phyloP scores from a whole-genome alignment of 2,113 vertebrate genomes.

The Equus przewalskii region DNA sequence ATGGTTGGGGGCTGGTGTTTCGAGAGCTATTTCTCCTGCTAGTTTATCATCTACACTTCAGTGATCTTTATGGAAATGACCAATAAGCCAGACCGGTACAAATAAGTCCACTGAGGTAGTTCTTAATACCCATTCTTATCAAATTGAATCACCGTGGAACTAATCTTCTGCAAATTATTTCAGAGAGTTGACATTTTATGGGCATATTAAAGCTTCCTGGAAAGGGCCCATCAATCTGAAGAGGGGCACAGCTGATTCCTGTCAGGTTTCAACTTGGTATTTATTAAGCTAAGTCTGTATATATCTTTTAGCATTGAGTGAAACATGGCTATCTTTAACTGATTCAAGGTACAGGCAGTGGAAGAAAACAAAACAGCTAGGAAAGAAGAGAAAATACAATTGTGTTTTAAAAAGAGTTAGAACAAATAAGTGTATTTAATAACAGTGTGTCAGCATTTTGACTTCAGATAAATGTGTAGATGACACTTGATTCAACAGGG shows the following conservation, averaged over 20 bases:
- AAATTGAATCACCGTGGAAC: conserved; percentile 86
- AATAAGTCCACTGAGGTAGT: conserved; percentile 84
- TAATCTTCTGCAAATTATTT: conserved; percentile 88
- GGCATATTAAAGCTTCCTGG: conserved; percentile 79
- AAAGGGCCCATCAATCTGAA: conserved; percentile 76
- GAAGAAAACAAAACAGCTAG: conserved; percentile 25
- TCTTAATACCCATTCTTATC: conserved; percentile 88
- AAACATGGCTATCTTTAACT: conserved; percentile 23
- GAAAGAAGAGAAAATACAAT: neutral
- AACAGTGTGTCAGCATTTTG: neutral
- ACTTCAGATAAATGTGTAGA: neutral
- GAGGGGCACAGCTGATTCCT: conserved; percentile 71
- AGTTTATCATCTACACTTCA: conserved; percentile 84
- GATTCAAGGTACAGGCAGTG: neutral
- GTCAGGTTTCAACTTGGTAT: conserved; percentile 76
- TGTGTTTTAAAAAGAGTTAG: neutral
- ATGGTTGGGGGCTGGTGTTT: conserved; percentile 19
- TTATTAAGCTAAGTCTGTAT: conserved; percentile 75
- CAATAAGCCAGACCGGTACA: conserved; percentile 78
- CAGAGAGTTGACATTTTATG: conserved; percentile 85
- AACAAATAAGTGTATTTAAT: neutral
- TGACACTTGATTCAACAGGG: neutral
- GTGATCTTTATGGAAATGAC: conserved; percentile 85
- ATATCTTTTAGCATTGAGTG: neutral
- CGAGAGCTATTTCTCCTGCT: conserved; percentile 66